These are phyloP conservation scores for Cyprinodon tularosa DNA, from an alignment of 2,113 vertebrate species.

Conservation along the genomic window DNA sequence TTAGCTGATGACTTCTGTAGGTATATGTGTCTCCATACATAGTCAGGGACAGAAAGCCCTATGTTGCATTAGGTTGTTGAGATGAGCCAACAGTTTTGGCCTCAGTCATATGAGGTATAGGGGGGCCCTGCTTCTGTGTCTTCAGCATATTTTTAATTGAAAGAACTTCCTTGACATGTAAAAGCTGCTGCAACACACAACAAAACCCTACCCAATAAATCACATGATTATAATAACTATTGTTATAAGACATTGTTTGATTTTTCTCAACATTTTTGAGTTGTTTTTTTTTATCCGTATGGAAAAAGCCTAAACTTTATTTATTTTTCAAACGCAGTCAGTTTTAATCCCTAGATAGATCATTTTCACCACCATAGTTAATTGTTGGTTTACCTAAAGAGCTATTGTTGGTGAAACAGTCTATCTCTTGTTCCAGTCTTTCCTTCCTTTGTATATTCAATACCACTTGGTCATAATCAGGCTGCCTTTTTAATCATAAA, in stretches of 20 bases:
- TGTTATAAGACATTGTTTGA: neutral
- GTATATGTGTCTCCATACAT: neutral
- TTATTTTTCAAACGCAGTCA: too few relatives aligned
- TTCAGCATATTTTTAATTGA: too few relatives aligned
- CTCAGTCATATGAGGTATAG: neutral
- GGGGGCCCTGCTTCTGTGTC: neutral
- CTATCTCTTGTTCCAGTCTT: neutral
- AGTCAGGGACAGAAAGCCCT: neutral
- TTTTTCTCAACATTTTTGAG: neutral
- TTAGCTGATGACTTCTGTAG: neutral
- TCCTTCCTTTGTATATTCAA: neutral
- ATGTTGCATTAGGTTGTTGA: neutral
- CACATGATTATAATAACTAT: too few relatives aligned
- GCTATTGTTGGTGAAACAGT: neutral
- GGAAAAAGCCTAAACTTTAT: too few relatives aligned
- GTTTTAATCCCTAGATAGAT: too few relatives aligned
- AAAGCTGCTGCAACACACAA: too few relatives aligned
- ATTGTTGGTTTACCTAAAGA: too few relatives aligned
- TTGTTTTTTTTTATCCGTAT: neutral
- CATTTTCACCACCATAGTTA: too few relatives aligned
- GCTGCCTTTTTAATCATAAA: neutral
- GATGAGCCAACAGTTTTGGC: neutral
- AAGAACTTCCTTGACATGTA: too few relatives aligned
- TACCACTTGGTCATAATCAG: neutral
- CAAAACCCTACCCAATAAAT: too few relatives aligned